Evolutionary conservation across 2,888 invertebrate species (phyloP), one percentile per base, ranked within the genome.

Genomic region (Xestoiulus laeticollis): DNA sequence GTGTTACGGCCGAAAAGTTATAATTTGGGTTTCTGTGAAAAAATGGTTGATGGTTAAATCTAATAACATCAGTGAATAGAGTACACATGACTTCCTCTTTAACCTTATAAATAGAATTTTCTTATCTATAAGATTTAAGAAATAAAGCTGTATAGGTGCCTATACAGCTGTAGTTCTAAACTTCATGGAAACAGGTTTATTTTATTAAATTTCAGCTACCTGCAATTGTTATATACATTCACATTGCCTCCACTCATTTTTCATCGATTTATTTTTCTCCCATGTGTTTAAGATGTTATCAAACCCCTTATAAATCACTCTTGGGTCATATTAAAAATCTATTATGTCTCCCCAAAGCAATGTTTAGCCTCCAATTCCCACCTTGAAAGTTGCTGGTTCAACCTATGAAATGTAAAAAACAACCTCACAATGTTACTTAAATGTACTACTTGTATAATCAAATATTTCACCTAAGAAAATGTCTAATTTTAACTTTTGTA

Each of bases 281-380:
- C 59, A 59, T 59, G 59, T 59, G 59, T 59, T 59, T 59, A 59
- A 22, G 59, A 59, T 59, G 59, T 59, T 59, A 59, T 59, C 59
- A 22, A 22, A 59, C 59, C 59, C 59, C 59, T 59, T 59, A 59
- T 59, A 59, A 59, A 59, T 59, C 59, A 59, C 22, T 59, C 59
- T 22, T 19, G 59, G 59, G n/a, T 22, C 59, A 59, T 59, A 53
- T 53, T 53, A 53, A 53, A 53, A 53, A 53, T 53, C 53, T 53
- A 53, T 53, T 53, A 53, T 53, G n/a, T 19, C 53, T 53, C n/a
- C 1, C 48, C 53, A 6, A 53, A 4, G 53, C 53, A 16, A 53
- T n/a, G 19, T 53, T 4, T n/a, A n/a, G 53, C 53, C 48, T 48
- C 48, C 3, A 53, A n/a, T 53, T 53, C n/a, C 4, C n/a, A 19